Percentiles rank a stretch among this genome's conserved stretches.
phyloP scores from a whole-genome alignment of 2,797 vertebrate species.

The Intellagama lesueurii region DNA sequence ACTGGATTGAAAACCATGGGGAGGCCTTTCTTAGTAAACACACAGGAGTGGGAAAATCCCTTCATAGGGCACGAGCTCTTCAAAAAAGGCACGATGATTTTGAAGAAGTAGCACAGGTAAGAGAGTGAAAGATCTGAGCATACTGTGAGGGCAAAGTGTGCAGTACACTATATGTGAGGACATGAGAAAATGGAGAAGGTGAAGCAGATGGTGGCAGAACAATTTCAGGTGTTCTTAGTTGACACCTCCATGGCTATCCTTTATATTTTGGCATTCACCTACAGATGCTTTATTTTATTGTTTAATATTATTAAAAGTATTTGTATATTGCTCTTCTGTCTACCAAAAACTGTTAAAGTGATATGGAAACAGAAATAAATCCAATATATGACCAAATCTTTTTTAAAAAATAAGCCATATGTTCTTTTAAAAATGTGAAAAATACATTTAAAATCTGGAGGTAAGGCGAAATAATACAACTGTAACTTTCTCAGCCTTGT shows the following conservation, averaged over 20 bases:
- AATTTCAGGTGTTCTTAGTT: background rate
- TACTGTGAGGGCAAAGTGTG: background rate
- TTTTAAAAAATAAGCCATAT: no score
- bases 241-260: background rate
- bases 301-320: background rate
- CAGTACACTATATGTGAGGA: no score
- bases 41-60: constrained; percentile 94
- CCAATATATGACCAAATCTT: no score
- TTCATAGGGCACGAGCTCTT: constrained; percentile 93
- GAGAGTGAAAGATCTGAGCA: background rate
- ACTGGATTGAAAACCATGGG: constrained; percentile 98
- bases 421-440: background rate
- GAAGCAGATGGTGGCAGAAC: background rate
- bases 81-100: constrained; percentile 98
- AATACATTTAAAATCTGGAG: background rate
- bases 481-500: background rate
- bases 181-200: no score
- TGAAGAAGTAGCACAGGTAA: constrained; percentile 95
- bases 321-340: background rate
- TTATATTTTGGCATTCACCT: background rate
- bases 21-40: constrained; percentile 98
- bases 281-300: background rate
- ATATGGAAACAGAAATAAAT: background rate
- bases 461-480: background rate
- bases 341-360: background rate